Evolutionary conservation across 2,113 vertebrate species (phyloP).

Genomic region (Acrocephalus kingi): DNA sequence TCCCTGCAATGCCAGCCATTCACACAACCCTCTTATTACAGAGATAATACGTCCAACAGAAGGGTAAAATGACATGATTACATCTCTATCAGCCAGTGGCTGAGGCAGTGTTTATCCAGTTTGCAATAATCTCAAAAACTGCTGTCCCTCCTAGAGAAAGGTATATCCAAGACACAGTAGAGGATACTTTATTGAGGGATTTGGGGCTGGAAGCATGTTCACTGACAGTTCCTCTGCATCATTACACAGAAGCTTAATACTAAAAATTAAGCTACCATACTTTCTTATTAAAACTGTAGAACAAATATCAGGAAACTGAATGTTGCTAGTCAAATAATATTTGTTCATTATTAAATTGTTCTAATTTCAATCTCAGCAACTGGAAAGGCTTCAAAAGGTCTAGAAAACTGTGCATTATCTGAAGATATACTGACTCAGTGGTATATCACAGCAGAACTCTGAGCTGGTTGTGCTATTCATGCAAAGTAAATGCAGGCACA

Average conservation of each 20-base stretch:
- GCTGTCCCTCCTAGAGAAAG: background rate
- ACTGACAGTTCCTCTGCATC: background rate
- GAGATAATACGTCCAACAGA: background rate
- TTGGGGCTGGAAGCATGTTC: background rate
- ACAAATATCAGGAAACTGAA: background rate
- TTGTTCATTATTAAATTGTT: background rate
- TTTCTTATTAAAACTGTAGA: background rate
- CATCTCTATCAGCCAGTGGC: background rate
- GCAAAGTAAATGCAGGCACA: conserved; percentile 30
- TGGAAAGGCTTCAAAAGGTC: background rate
- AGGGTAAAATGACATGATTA: background rate
- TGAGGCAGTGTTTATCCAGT: background rate
- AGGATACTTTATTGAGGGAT: background rate
- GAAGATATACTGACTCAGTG: background rate
- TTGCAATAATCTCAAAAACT: background rate
- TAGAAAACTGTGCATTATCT: background rate
- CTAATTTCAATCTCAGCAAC: background rate
- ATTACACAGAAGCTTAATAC: background rate
- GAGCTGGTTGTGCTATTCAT: background rate
- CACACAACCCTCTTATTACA: background rate
- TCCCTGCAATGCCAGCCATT: background rate
- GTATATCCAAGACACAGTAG: background rate
- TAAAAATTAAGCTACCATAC: background rate
- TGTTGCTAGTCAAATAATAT: background rate
- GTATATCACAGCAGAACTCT: background rate